phyloP scores from a whole-genome alignment of 2,888 invertebrate species.

The Serrognathus titanus region DNA sequence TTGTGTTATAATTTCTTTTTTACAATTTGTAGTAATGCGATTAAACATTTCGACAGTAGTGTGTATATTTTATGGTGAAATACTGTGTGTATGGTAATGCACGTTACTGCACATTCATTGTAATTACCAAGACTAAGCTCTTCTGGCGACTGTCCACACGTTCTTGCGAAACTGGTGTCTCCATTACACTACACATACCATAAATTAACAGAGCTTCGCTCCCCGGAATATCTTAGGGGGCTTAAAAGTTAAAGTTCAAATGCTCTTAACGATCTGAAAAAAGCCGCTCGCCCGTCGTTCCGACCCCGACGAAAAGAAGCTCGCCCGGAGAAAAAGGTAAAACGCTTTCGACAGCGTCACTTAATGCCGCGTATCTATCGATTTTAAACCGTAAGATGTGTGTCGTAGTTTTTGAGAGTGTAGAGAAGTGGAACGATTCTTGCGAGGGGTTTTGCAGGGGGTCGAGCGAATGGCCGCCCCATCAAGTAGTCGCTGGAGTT shows the following conservation, averaged over 20 bases:
- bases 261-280: background rate
- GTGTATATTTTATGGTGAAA: no score
- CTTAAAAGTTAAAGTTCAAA: slow-evolving; percentile 2
- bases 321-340: background rate
- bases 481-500: no score
- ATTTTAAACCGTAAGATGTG: no score
- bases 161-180: slow-evolving; percentile 44
- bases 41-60: no score
- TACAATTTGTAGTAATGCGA: no score
- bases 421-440: no score
- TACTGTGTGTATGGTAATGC: slow-evolving; percentile 26
- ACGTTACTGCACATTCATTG: slow-evolving; percentile 50
- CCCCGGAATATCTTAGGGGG: slow-evolving; percentile 37
- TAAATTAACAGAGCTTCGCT: slow-evolving; percentile 38
- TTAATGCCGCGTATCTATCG: no score
- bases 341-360: no score
- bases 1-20: no score
- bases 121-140: slow-evolving; percentile 43
- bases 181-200: slow-evolving; percentile 43
- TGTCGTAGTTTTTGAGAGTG: no score
- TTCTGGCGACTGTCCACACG: slow-evolving; percentile 47
- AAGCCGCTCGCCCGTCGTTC: background rate
- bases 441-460: no score
- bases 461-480: no score
- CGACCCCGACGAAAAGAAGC: background rate